Evolutionary conservation across 2,797 vertebrate species (phyloP).

Genomic region (Rhinophrynus dorsalis): DNA sequence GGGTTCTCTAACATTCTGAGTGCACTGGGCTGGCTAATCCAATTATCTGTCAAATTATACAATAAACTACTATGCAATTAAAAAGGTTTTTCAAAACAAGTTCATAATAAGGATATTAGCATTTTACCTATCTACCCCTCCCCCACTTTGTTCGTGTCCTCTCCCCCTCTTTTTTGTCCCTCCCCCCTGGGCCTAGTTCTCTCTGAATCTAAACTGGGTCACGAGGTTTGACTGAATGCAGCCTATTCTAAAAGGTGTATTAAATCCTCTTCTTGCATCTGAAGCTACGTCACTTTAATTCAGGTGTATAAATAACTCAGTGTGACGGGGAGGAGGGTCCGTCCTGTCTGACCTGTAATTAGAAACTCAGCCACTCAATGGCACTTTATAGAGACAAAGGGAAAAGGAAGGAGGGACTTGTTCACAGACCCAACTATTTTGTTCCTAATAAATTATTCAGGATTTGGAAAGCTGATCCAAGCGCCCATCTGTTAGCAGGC

Average conservation of each 20-base stretch:
- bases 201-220: conserved; percentile 58
- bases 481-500: conserved; percentile 56
- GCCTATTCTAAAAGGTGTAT: conserved; percentile 53
- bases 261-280: conserved; percentile 59
- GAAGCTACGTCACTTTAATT: conserved; percentile 64
- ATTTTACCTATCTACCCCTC: conserved; percentile 27
- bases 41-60: not conserved
- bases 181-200: conserved; percentile 36
- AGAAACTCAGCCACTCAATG: conserved; percentile 72
- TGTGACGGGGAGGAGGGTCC: conserved; percentile 59
- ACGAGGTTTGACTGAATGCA: conserved; percentile 59
- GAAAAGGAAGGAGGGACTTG: conserved; percentile 56
- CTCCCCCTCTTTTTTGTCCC: conserved; percentile 43
- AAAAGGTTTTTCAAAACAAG: not conserved
- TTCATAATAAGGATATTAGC: conserved; percentile 14
- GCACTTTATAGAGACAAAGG: conserved; percentile 61
- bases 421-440: conserved; percentile 67
- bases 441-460: conserved; percentile 72
- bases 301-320: conserved; percentile 66
- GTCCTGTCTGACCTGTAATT: conserved; percentile 73
- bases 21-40: not conserved
- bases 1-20: not conserved
- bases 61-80: not conserved
- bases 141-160: conserved; percentile 24
- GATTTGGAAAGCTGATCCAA: conserved; percentile 61